Evolutionary conservation across 2,888 invertebrate genomes (phyloP), one percentile per base, ranked within the genome.

Genomic region (Plusia festucae): DNA sequence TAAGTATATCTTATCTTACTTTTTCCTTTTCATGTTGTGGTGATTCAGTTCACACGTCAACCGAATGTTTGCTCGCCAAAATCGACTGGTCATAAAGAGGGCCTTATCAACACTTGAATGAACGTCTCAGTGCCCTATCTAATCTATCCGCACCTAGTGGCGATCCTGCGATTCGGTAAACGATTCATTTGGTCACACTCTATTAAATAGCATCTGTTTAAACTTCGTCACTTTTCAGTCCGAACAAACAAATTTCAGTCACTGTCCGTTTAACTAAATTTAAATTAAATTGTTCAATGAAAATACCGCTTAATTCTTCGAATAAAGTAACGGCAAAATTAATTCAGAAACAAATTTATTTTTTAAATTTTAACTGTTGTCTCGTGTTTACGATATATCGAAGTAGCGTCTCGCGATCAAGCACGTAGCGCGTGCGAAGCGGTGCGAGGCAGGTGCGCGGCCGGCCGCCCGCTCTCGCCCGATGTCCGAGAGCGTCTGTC

Each of bases 401-500:
- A 79, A 79, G 82, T 86, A 83, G 84, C 85, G 84, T 85, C 73
- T 91, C 92, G 93, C 92, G 92, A 88, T 91, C 87, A 88, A 90
- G 88, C 88, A 89, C 89, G 92, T 92, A 85, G 90, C 90, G 91
- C 88, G 92, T 90, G 88, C 88, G 84, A 88, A 90, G 81, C 90
- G 90, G 88, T 88, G 87, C 86, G 86, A 84, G 89, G 92, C 93
- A 93, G 93, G 93, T 92, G 94, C 91, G 85, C 91, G 91, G 92
- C 92, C 93, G 91, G 91, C 91, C 95, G 93, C 93, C 95, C 94
- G 94, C 95, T 94, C 95, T 92, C 94, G 95, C 93, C 95, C 93
- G 95, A 86, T 95, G 95, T 95, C 95, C 95, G 94, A 95, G 94
- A 94, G 93, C 95, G 95, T 95, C 95, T 95, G 95, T 93, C 95